Conservation (phyloP, 2,113 vertebrate genomes). For the Reinhardtius hippoglossoides region DNA sequence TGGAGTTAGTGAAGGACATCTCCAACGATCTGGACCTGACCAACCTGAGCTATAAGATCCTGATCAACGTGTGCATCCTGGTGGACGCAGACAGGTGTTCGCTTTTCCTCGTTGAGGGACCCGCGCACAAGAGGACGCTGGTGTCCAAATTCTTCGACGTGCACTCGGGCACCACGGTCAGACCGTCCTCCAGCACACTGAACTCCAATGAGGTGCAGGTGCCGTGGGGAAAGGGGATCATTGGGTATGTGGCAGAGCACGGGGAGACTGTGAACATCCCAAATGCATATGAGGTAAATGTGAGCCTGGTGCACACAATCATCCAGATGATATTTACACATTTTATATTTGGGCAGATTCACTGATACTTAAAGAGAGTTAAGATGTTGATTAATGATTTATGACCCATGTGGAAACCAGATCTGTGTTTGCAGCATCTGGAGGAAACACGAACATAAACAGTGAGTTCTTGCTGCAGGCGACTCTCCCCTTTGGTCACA, state of each 20-base stretch:
- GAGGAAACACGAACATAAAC: background rate
- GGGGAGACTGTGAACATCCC: conserved; percentile 85
- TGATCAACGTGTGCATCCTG: conserved; percentile 85
- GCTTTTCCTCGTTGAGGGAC: conserved; percentile 84
- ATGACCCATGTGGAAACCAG: background rate
- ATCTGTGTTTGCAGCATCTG: background rate
- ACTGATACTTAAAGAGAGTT: background rate
- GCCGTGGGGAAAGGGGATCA: conserved; percentile 85
- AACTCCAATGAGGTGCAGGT: conserved; percentile 84
- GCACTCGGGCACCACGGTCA: conserved; percentile 83
- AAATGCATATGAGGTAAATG: conserved; percentile 83
- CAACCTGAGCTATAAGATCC: conserved; percentile 84
- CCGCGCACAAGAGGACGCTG: conserved; percentile 82
- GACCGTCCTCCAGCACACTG: conserved; percentile 79
- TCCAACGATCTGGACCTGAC: conserved; percentile 85
- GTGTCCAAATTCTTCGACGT: conserved; percentile 86
- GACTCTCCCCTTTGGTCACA: background rate
- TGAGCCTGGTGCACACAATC: background rate
- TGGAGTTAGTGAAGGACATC: conserved; percentile 85
- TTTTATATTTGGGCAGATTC: no score
- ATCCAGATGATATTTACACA: background rate
- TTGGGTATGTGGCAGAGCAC: conserved; percentile 86
- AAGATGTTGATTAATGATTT: background rate
- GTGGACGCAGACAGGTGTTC: conserved; percentile 85
- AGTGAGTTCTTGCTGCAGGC: background rate